Percentiles rank a stretch among this genome's conserved stretches.
These are phyloP conservation scores for Hemicentrotus pulcherrimus DNA, from an alignment of 35 echinoderm and acorn worm genomes.

Conservation along the genomic window DNA sequence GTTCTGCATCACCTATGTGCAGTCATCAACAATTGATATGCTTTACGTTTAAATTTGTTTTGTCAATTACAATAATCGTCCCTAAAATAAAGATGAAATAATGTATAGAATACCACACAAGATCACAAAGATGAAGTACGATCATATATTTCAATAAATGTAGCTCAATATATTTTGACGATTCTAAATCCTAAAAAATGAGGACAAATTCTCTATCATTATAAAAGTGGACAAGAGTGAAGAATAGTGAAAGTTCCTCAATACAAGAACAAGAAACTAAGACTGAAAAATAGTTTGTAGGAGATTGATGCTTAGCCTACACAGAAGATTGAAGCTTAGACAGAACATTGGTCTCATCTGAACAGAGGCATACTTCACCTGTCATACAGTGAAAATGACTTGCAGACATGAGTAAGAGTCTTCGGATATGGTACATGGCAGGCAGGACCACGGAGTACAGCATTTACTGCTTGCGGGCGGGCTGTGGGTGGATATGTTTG, in stretches of 20 bases:
- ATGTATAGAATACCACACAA: neutral
- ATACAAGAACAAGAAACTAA: neutral
- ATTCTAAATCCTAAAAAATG: neutral
- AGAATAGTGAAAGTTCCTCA: neutral
- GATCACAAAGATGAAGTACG: neutral
- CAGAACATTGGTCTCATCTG: neutral
- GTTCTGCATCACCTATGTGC: neutral
- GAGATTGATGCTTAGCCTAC: neutral
- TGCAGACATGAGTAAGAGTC: neutral
- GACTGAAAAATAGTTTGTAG: neutral
- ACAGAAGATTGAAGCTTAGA: neutral
- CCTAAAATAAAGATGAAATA: neutral
- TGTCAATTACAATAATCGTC: neutral
- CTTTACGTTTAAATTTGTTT: too few species aligned
- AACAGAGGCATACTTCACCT: neutral
- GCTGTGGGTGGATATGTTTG: slow-evolving; percentile 7
- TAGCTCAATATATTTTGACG: neutral
- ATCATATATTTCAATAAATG: neutral
- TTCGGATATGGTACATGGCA: neutral
- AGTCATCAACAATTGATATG: too few species aligned
- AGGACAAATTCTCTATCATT: too few species aligned
- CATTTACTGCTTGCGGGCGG: neutral
- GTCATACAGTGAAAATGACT: neutral
- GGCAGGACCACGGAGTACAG: neutral
- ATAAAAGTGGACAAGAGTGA: neutral